Evolutionary conservation across 2,888 invertebrate species (phyloP), one percentile per base, ranked within the genome.

Genomic region (Pandemis heparana): DNA sequence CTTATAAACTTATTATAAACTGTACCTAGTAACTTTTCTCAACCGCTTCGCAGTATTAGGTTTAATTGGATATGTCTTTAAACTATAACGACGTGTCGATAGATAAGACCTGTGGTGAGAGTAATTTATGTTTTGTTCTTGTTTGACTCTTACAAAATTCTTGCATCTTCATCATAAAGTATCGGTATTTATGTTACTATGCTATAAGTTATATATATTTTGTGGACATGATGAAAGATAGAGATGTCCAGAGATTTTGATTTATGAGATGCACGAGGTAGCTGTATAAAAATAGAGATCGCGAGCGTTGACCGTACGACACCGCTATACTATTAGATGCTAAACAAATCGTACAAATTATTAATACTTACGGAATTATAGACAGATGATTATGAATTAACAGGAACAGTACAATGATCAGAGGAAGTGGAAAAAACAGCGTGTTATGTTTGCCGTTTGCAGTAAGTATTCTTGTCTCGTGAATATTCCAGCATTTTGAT

Each of bases 201-300:
- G 63, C 9, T 38, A 32, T 12, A 46, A 46, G 46, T 64, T 16
- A 43, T 10, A 46, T 18, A 14, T 64, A 8, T 48, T 4, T 48
- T 48, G 6, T 14, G 7, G 48, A n/a, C 48, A 7, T 79, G 84
- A 82, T 83, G 87, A 87, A 80, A 84, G 84, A 4, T 4, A 84
- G 39, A 77, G 80, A 84, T 84, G 85, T 86, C 85, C 85, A 82
- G 80, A 74, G 80, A 81, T 83, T 83, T 87, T 43, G 88, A 88
- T 86, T 87, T 86, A 87, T 80, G 88, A 88, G 86, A 86, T 66
- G 68, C 72, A 46, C 63, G 63, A 61, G 70, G 72, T 61, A 39
- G 39, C 38, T 53, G 71, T 75, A 74, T 75, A 71, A 75, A 76
- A 69, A 69, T 71, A 69, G 70, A 61, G 56, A 48, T 10, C 59